These are phyloP conservation scores for Galeopterus variegatus DNA, from an alignment of 2,113 vertebrate species.

Conservation along the genomic window DNA sequence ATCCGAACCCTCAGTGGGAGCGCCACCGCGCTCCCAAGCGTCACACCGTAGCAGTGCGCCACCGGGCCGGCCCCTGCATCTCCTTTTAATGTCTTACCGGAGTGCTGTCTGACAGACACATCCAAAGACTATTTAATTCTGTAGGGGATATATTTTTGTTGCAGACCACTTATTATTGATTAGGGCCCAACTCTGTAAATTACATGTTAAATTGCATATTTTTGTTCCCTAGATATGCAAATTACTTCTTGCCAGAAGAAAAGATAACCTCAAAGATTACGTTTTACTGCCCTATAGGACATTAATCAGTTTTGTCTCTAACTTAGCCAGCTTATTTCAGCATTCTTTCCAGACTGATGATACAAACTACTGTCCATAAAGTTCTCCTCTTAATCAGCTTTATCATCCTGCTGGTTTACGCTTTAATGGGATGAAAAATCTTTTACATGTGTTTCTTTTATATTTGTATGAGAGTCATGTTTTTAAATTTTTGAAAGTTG, in stretches of 20 bases:
- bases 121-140: neutral
- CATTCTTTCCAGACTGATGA: neutral
- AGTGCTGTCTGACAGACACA: neutral
- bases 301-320: slow-evolving; percentile 37
- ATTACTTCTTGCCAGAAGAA: neutral
- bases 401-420: neutral
- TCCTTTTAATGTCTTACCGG: neutral
- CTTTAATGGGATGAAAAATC: neutral
- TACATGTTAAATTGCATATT: neutral
- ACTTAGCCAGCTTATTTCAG: slow-evolving; percentile 2
- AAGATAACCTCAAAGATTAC: neutral
- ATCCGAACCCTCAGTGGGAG: too few relatives aligned
- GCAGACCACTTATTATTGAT: neutral
- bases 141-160: neutral
- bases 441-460: neutral
- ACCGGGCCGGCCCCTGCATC: too few relatives aligned
- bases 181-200: neutral
- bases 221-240: neutral
- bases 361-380: neutral
- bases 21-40: too few relatives aligned
- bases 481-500: slow-evolving; percentile 36
- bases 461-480: slow-evolving; percentile 27
- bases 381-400: neutral
- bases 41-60: too few relatives aligned
- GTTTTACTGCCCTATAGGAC: neutral